Percentiles rank a stretch among this genome's conserved stretches.
These are phyloP conservation scores for Trachymyrmex septentrionalis DNA, from an alignment of 1,140 invertebrate genomes.

Conservation along the genomic window DNA sequence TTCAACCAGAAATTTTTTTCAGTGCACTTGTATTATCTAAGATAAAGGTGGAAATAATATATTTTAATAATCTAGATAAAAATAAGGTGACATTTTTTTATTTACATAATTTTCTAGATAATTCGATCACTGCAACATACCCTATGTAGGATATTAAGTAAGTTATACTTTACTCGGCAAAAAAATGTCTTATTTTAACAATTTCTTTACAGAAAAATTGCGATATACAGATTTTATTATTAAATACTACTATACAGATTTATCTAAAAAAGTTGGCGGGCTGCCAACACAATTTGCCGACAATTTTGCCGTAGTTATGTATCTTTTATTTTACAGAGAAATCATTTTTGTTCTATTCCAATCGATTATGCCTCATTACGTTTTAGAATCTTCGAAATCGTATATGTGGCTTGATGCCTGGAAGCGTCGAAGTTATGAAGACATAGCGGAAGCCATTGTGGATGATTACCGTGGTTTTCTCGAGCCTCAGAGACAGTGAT, in stretches of 20 bases:
- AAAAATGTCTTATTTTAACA: background rate
- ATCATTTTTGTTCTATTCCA: background rate
- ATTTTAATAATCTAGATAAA: no score
- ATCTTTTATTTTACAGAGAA: background rate
- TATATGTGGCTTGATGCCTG: background rate
- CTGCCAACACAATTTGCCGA: no score
- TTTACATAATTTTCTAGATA: no score
- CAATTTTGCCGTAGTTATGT: background rate
- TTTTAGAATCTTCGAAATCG: conserved; percentile 8
- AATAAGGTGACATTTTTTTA: no score
- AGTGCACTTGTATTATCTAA: no score
- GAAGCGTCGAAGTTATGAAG: conserved; percentile 12
- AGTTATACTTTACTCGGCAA: background rate
- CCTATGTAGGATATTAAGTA: no score
- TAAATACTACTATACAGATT: no score
- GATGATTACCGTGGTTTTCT: conserved; percentile 42
- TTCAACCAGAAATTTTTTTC: no score
- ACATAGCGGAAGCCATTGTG: conserved; percentile 16
- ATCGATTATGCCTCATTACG: background rate
- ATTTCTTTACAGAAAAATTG: background rate
- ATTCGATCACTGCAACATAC: no score
- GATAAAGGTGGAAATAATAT: no score
- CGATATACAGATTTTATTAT: no score
- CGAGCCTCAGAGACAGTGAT: conserved; percentile 44
- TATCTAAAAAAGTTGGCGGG: background rate